Evolutionary conservation across 2,113 vertebrate species (phyloP).

Genomic region (Thamnaconus septentrionalis): DNA sequence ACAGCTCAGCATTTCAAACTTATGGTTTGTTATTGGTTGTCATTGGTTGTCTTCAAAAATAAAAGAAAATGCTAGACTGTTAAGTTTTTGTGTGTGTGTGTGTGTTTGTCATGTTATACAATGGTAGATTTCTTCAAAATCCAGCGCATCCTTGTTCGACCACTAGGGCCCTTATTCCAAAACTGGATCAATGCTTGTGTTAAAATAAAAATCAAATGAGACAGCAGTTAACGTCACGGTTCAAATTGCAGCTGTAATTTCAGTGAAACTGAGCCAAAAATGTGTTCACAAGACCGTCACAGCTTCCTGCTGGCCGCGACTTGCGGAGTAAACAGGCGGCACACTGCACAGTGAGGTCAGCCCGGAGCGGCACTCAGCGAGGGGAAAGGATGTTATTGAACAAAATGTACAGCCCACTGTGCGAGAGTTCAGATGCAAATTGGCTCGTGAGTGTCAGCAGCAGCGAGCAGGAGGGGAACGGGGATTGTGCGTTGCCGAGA

Average conservation of each 20-base stretch:
- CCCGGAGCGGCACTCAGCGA: not conserved
- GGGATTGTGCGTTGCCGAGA: not conserved
- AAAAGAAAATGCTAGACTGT: not conserved
- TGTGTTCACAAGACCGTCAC: constrained; percentile 1
- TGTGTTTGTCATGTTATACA: too few relatives aligned
- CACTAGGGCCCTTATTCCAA: not conserved
- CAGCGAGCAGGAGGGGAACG: not conserved
- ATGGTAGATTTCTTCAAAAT: too few relatives aligned
- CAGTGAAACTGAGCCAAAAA: not conserved
- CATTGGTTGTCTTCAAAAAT: constrained; percentile 1
- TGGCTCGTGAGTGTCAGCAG: not conserved
- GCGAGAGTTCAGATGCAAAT: constrained; percentile 17
- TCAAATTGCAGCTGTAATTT: not conserved
- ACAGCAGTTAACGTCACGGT: constrained; percentile 12
- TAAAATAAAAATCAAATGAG: constrained; percentile 15
- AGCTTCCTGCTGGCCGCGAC: not conserved
- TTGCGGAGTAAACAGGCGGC: constrained; percentile 11
- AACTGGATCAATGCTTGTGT: not conserved
- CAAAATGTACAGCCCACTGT: constrained; percentile 24
- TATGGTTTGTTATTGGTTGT: constrained; percentile 19
- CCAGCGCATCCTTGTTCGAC: too few relatives aligned
- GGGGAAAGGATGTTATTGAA: constrained; percentile 26
- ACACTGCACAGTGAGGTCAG: not conserved
- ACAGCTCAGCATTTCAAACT: constrained; percentile 48
- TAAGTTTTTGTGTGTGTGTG: not conserved